These are phyloP conservation scores for Spheniscus mendiculus DNA, from an alignment of 2,113 vertebrate genomes.

Conservation along the genomic window DNA sequence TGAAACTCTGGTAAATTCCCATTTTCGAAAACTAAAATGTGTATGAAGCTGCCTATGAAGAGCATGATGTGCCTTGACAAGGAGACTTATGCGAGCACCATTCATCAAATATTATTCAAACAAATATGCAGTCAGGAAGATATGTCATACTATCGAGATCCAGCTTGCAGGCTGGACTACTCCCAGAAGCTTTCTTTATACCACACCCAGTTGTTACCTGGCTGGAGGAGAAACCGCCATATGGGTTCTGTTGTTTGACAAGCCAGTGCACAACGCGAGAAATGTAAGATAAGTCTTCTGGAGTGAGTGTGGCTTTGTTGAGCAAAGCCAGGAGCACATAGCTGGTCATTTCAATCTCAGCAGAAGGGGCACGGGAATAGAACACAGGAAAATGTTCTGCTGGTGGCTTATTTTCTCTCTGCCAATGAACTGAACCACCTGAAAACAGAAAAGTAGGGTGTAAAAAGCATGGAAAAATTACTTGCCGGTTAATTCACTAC, in stretches of 20 bases:
- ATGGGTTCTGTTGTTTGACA: slow-evolving; percentile 80
- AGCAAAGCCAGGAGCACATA: slow-evolving; percentile 81
- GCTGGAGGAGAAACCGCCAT: slow-evolving; percentile 85
- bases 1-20: not conserved
- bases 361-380: slow-evolving; percentile 42
- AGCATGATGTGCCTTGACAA: not conserved
- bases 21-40: not conserved
- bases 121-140: not conserved
- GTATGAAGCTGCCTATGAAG: not conserved
- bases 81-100: not conserved
- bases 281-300: slow-evolving; percentile 68
- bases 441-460: not conserved
- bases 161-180: slow-evolving; percentile 62
- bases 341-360: slow-evolving; percentile 77
- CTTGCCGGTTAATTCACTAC: not conserved
- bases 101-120: not conserved
- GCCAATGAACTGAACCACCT: slow-evolving; percentile 70
- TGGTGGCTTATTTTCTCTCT: slow-evolving; percentile 28
- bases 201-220: slow-evolving; percentile 77
- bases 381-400: slow-evolving; percentile 1
- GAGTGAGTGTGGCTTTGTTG: not conserved
- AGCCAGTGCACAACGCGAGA: slow-evolving; percentile 83
- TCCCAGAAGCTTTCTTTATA: not conserved
- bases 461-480: not conserved
- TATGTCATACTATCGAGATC: not conserved